phyloP scores from a whole-genome alignment of 2,113 vertebrate genomes.

The Bos indicus region DNA sequence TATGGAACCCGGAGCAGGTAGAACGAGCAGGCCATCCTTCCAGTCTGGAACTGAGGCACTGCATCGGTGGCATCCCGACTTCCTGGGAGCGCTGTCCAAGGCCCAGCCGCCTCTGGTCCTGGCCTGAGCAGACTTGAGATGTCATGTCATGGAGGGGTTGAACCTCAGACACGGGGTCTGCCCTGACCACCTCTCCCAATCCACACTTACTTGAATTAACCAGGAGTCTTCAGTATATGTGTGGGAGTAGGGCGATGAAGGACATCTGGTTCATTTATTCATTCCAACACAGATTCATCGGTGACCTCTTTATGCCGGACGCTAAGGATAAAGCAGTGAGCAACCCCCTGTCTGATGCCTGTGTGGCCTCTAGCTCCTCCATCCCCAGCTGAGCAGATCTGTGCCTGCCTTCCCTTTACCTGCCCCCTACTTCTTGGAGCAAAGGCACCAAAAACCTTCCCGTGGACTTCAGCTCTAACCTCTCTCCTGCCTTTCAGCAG shows the following conservation, averaged over 20 bases:
- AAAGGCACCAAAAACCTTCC: neutral
- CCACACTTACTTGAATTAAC: neutral
- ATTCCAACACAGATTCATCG: neutral
- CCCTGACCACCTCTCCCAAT: neutral
- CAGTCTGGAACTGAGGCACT: neutral
- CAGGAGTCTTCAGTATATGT: neutral
- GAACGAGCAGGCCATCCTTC: neutral
- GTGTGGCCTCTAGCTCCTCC: neutral
- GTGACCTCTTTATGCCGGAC: neutral
- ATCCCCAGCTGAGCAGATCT: neutral
- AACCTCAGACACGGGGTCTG: neutral
- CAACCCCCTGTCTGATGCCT: neutral
- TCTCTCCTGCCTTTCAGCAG: neutral
- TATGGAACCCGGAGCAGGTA: neutral
- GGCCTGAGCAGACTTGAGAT: neutral
- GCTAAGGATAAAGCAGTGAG: neutral
- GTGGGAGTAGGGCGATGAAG: neutral
- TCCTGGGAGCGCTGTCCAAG: neutral
- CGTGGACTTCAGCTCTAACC: neutral
- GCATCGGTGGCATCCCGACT: rapidly evolving
- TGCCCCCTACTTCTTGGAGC: neutral
- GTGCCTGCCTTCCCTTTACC: neutral
- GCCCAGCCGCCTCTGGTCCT: neutral
- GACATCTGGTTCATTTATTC: neutral
- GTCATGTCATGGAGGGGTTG: neutral